Conservation (phyloP, 2,797 vertebrate species). For the Alcedo atthis region DNA sequence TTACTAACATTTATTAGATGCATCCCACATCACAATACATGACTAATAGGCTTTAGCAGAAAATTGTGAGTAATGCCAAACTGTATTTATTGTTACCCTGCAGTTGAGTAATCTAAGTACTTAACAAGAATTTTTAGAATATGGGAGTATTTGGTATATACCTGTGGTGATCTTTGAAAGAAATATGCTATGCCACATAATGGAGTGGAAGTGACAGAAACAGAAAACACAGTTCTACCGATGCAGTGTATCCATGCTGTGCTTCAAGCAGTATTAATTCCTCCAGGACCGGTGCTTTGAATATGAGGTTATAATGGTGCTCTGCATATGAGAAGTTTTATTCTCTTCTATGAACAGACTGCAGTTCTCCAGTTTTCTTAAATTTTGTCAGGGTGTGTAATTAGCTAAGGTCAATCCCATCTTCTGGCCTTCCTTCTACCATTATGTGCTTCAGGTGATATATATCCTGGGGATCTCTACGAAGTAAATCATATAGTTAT, state of each 20-base stretch:
- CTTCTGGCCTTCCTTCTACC: not conserved
- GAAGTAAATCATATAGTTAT: not conserved
- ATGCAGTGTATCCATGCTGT: not conserved
- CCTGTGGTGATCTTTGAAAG: not conserved
- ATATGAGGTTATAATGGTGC: not conserved
- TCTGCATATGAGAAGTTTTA: not conserved
- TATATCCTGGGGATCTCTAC: not conserved
- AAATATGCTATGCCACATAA: not conserved
- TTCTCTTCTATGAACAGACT: not conserved
- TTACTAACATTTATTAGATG: constrained; percentile 8
- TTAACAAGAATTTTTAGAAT: not conserved
- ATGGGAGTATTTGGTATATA: not conserved
- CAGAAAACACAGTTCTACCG: not conserved
- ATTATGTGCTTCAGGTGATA: not conserved
- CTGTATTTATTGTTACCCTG: not conserved
- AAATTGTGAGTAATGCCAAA: not conserved
- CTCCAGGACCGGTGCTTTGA: not conserved
- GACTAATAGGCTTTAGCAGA: constrained; percentile 2
- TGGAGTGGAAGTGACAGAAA: not conserved
- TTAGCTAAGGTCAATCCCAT: not conserved
- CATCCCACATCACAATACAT: not conserved
- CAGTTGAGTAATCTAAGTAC: not conserved
- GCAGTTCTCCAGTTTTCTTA: not conserved
- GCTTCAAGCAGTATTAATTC: not conserved
- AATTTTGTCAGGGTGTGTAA: not conserved